A percentile compares a stretch with the other conserved stretches of the same genome.
These are phyloP conservation scores for Myoxocephalus aenaeus DNA, from an alignment of 2,797 vertebrate genomes.

Conservation along the genomic window DNA sequence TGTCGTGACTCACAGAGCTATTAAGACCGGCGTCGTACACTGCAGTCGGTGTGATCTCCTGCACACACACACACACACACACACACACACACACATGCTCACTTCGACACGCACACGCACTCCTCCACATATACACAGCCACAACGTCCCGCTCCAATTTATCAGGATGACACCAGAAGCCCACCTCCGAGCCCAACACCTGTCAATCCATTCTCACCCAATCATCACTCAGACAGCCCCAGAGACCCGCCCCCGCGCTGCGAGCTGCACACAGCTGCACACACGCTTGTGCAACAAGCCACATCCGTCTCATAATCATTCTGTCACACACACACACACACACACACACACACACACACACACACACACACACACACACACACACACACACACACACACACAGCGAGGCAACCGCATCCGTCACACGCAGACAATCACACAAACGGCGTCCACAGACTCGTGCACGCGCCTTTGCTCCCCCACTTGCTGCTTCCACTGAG, in stretches of 20 bases:
- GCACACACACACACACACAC: not conserved
- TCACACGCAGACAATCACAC: constrained; percentile 59
- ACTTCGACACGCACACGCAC: not conserved
- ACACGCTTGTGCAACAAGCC: constrained; percentile 54
- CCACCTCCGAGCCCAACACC: constrained; percentile 51
- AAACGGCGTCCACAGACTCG: constrained; percentile 46
- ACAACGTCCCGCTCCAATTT: constrained; percentile 54
- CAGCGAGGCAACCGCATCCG: constrained; percentile 20
- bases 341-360: constrained; percentile 28
- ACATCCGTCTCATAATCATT: constrained; percentile 52
- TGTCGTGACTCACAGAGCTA: constrained; percentile 65
- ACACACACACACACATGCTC: not conserved
- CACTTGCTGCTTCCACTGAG: constrained; percentile 71
- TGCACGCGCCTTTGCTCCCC: constrained; percentile 50
- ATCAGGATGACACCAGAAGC: constrained; percentile 45
- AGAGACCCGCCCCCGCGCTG: constrained; percentile 62
- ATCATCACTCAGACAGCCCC: constrained; percentile 74
- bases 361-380: constrained; percentile 10
- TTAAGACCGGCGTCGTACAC: constrained; percentile 42
- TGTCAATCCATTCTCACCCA: constrained; percentile 74
- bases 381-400: constrained; percentile 32
- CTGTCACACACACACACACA: constrained; percentile 10
- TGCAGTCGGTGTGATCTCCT: constrained; percentile 31
- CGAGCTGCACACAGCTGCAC: constrained; percentile 53
- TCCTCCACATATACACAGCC: constrained; percentile 22